Base-by-base conservation (phyloP, 2,797 vertebrate genomes). In the Morelia viridis region DNA sequence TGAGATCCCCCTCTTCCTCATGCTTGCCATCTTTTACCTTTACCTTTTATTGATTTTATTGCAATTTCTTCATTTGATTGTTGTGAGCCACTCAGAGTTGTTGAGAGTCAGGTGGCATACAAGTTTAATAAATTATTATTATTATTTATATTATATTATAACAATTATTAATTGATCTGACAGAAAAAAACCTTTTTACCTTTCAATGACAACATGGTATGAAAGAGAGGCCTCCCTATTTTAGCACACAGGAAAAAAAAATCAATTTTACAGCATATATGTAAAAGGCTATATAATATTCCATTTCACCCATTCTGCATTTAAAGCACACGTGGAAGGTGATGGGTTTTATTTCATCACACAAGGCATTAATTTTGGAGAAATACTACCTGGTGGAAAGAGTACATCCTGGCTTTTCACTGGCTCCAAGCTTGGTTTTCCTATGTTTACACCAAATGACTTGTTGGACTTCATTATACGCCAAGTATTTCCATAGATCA, bases 401-500 rank as follows among this genome's bases (percentile, higher is more conserved):
- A 86, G 17, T 17, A 35, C 84, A 92, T 93, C 89, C 88, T 88
- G 93, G 93, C 76, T 71, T 41, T 93, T 92, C 92, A 84, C 91
- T 93, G 92, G 92, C 92, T 95, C 93, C 94, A 94, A 95, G 94
- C 94, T 95, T 95, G 92, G 94, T 93, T 93, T 92, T 96, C 96
- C 94, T 91, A 68, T 94, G 91, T 93, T 95, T 94, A 96, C 93
- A 93, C 89, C 93, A 95, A 96, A 96, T 92, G 91, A 97, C 96
- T 96, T 94, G 95, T 96, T 96, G 96, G 94, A 97, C 96, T 97
- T 97, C 96, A 97, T 96, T 97, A 97, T 96, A 97, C 95, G 94
- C 96, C 96, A 96, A 97, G 97, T 96, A 98, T 98, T 98, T 98
- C 98, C 97, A 97, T 98, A 98, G 98, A 98, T 98, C 98, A 98